Conservation (phyloP, 2,888 invertebrate genomes). For the Thera obeliscata region DNA sequence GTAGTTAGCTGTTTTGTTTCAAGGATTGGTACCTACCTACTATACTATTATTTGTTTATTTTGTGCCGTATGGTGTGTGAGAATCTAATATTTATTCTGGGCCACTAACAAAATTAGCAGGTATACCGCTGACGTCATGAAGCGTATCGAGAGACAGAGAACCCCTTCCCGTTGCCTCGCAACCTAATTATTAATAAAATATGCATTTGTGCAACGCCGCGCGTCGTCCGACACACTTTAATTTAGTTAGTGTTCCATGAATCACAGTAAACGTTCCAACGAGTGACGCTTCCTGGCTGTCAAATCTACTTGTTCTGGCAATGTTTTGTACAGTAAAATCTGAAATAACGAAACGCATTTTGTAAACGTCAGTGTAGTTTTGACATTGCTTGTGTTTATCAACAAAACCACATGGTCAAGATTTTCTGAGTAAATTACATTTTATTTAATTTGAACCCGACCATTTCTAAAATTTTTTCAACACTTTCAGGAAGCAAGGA, state of each 20-base stretch:
- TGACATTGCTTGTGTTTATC: constrained; percentile 1
- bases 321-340: background rate
- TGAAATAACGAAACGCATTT: constrained; percentile 5
- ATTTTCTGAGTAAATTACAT: constrained; percentile 15
- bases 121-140: constrained; percentile 6
- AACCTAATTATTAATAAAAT: constrained; percentile 22
- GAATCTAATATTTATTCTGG: no score
- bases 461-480: constrained; percentile 1
- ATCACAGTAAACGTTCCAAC: background rate
- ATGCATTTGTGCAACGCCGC: constrained; percentile 16
- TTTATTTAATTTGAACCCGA: background rate
- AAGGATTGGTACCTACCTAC: no score
- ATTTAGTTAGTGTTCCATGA: no score
- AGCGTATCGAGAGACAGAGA: constrained; percentile 14
- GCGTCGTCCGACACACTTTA: constrained; percentile 2
- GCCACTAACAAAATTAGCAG: background rate
- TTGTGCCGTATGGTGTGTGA: no score
- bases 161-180: constrained; percentile 30
- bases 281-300: no score
- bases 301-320: no score
- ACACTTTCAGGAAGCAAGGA: constrained; percentile 11
- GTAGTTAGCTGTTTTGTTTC: no score
- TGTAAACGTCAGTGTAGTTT: background rate
- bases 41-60: no score
- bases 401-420: constrained; percentile 26